Evolutionary conservation across 2,797 vertebrate species (phyloP).

Genomic region (Pangasius sanitwongsei): DNA sequence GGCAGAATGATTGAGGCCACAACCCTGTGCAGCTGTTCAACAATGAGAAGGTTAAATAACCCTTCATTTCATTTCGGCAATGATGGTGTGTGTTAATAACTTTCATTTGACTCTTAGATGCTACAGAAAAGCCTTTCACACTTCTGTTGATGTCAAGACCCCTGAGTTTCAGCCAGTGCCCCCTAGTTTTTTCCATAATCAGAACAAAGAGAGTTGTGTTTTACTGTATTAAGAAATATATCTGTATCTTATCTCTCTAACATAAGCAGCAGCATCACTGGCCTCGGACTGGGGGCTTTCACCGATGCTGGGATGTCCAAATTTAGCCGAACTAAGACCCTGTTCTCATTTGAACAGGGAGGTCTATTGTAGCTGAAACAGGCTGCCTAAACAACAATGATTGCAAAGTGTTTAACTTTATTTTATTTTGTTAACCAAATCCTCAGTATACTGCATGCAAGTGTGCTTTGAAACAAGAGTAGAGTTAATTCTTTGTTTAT

Average conservation of each 20-base stretch:
- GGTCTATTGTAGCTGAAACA: background rate
- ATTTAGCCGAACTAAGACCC: background rate
- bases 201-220: background rate
- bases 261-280: background rate
- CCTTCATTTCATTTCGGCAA: background rate
- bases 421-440: background rate
- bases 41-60: constrained; percentile 6
- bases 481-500: background rate
- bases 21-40: background rate
- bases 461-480: background rate
- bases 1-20: background rate
- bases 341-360: background rate
- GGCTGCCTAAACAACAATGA: background rate
- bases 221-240: background rate
- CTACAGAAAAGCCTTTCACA: background rate
- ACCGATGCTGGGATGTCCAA: background rate
- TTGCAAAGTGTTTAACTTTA: background rate
- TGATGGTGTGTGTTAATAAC: background rate
- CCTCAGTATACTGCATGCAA: background rate
- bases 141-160: background rate
- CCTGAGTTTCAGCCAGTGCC: background rate
- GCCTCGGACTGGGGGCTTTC: background rate
- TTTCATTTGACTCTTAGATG: constrained; percentile 1
- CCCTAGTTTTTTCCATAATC: background rate
- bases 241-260: background rate